Evolutionary conservation across 1,140 invertebrate species (phyloP).

Genomic region (Gryllus bimaculatus): DNA sequence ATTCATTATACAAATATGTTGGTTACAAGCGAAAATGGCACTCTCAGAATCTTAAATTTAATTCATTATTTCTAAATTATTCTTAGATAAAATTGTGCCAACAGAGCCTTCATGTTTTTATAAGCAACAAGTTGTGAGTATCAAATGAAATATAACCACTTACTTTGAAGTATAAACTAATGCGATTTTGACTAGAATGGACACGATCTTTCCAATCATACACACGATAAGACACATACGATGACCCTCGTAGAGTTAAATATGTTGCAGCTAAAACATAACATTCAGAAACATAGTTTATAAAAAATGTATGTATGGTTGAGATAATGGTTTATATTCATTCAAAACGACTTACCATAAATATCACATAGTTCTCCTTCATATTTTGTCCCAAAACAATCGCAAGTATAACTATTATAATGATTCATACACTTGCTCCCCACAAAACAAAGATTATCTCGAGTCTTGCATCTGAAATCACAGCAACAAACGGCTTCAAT

Average conservation of each 20-base stretch:
- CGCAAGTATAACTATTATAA: conserved; percentile 73
- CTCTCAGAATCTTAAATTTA: no score
- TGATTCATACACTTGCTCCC: conserved; percentile 80
- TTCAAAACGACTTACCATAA: conserved; percentile 56
- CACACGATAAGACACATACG: conserved; percentile 83
- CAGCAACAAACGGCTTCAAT: background rate
- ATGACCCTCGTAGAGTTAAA: conserved; percentile 78
- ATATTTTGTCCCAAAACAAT: conserved; percentile 84
- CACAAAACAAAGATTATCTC: conserved; percentile 72
- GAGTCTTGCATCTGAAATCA: conserved; percentile 51
- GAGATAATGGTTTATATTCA: background rate
- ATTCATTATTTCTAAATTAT: no score
- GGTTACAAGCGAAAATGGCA: no score
- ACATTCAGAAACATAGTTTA: background rate
- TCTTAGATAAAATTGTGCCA: no score
- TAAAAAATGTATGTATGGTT: background rate
- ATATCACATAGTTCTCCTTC: conserved; percentile 85
- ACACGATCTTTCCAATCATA: conserved; percentile 88
- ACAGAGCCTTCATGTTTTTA: background rate
- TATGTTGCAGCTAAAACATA: conserved; percentile 65
- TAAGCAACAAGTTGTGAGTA: background rate
- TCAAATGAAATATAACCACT: background rate
- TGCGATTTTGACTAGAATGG: conserved; percentile 73
- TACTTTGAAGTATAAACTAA: conserved; percentile 82
- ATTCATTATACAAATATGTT: no score